Evolutionary conservation across 2,888 invertebrate species (phyloP).

Genomic region (Archips xylosteana): DNA sequence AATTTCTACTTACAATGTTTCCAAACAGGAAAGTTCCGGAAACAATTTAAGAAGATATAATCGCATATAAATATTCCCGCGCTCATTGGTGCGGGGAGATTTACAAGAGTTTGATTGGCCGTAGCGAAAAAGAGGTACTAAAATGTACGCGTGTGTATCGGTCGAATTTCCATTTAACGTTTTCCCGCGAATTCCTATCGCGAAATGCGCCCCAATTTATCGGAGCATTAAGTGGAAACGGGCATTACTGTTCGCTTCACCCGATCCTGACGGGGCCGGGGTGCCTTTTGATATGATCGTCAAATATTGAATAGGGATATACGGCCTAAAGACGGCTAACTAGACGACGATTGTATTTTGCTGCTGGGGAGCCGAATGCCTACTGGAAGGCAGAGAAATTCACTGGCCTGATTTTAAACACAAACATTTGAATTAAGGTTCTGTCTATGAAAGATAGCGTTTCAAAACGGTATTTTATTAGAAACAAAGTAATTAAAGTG

Average conservation of each 20-base stretch:
- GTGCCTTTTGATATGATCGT: constrained; percentile 61
- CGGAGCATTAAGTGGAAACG: constrained; percentile 72
- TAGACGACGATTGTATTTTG: constrained; percentile 28
- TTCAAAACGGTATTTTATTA: no score
- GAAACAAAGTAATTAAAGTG: no score
- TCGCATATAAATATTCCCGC: constrained; percentile 17
- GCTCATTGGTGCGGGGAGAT: constrained; percentile 27
- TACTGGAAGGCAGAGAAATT: not conserved
- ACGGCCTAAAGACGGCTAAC: constrained; percentile 39
- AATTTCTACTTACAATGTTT: no score
- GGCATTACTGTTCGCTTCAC: constrained; percentile 70
- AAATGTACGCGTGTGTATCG: constrained; percentile 51
- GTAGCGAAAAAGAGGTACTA: constrained; percentile 42
- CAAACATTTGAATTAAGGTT: not conserved
- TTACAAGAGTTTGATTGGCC: constrained; percentile 41
- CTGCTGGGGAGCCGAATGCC: not conserved
- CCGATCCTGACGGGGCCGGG: constrained; percentile 59
- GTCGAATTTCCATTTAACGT: constrained; percentile 63
- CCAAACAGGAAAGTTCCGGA: not conserved
- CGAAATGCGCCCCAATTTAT: constrained; percentile 61
- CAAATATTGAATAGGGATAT: constrained; percentile 67
- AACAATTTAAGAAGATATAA: not conserved
- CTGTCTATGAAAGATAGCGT: no score
- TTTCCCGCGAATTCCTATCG: constrained; percentile 60
- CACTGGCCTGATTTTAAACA: not conserved